Conservation (phyloP, 2,888 invertebrate species). For the Polymixis lichenea region DNA sequence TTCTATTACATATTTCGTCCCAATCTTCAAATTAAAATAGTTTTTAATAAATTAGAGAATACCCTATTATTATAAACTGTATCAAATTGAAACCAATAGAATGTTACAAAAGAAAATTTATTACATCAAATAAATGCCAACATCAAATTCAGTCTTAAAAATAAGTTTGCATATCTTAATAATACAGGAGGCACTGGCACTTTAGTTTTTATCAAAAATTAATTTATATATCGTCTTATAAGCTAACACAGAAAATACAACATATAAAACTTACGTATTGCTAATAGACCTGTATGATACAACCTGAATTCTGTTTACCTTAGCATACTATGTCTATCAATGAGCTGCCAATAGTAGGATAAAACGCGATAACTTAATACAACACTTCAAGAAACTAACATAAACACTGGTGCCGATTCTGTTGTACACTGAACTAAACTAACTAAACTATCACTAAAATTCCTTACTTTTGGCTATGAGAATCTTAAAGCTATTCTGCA, state of each 20-base stretch:
- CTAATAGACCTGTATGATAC: constrained; percentile 73
- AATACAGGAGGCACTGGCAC: constrained; percentile 88
- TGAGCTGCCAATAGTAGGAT: constrained; percentile 41
- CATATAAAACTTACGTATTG: constrained; percentile 69
- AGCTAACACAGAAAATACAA: constrained; percentile 68
- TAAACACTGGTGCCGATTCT: too few species aligned
- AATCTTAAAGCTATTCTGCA: too few species aligned
- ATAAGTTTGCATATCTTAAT: constrained; percentile 82
- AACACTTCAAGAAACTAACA: constrained; percentile 42
- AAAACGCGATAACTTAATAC: constrained; percentile 39
- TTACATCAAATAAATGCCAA: constrained; percentile 87
- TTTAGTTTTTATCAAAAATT: constrained; percentile 71
- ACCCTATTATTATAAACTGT: too few species aligned
- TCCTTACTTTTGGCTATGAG: too few species aligned
- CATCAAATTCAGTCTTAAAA: constrained; percentile 88
- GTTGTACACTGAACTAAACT: too few species aligned
- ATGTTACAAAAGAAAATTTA: constrained; percentile 80
- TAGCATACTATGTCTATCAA: constrained; percentile 43
- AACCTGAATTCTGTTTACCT: constrained; percentile 67
- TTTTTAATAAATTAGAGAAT: too few species aligned
- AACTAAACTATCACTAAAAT: too few species aligned
- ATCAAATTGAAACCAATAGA: constrained; percentile 42
- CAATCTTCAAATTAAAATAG: too few species aligned
- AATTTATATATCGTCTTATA: constrained; percentile 69
- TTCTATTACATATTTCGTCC: too few species aligned